Base-by-base conservation (phyloP, 2,797 vertebrate genomes). In the Macropus fuliginosus region DNA sequence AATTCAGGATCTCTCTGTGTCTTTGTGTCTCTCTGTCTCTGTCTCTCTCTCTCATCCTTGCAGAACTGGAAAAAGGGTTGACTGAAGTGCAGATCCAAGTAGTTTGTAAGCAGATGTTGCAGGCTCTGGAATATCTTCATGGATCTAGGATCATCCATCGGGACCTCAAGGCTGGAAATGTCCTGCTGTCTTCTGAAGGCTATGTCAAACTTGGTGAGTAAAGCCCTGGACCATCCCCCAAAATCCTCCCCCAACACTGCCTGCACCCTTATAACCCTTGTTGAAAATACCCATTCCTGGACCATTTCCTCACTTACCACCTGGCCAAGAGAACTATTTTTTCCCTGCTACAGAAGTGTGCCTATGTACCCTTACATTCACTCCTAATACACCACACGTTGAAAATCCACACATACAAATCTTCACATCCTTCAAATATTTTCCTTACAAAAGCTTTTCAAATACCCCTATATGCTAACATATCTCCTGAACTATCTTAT, bases 111-210 rank as follows among this genome's bases (percentile, higher is more conserved):
- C 98, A 99, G 97, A 98, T 98, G 3, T 98, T 99, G 31, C 98
- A 98, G 97, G 99, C 98, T 0, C 97, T 99, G 59, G 95, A 97
- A 90, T 98, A 99, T 94, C 98, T 99, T 29, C 99, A 99, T 6
- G 95, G 97, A 94, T 98, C 97, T 96, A 98, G 97, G 96, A 98
- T 99, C 97, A 99, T 99, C 95, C 99, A 99, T 97, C 95, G 99
- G 92, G 99, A 99, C 57, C 97, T 99, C 55, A 99, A 99, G 96
- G 98, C 99, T 0, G 99, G 99, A 8, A 99, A 99, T 2, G 96
- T 99, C 81, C 97, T 99, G 91, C 98, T 99, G 55, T 98, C 98
- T 31, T 96, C 98, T 24, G 97, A 98, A 0, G 99, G 99, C 46
- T 97, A 98, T 2, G 62, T 99, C 97, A 99, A 99, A 95, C 98